phyloP scores from a whole-genome alignment of 2,113 vertebrate genomes.

The Etheostoma spectabile region DNA sequence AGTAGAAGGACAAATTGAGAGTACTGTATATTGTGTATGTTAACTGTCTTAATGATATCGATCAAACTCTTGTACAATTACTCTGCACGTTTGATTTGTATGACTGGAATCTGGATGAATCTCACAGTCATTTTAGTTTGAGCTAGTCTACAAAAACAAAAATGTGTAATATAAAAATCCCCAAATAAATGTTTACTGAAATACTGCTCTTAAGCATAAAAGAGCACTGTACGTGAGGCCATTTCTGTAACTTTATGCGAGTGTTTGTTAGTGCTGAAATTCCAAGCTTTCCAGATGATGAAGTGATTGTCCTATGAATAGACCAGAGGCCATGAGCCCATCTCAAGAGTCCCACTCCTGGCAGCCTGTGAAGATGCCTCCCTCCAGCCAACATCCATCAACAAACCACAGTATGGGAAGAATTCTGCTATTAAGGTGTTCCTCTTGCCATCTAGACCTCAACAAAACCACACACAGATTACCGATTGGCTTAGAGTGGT shows the following conservation, averaged over 20 bases:
- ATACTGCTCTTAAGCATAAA: neutral
- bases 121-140: neutral
- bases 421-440: slow-evolving; percentile 78
- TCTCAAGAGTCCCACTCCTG: slow-evolving; percentile 57
- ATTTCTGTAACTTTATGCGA: slow-evolving; percentile 13
- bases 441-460: slow-evolving; percentile 55
- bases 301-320: slow-evolving; percentile 61
- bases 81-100: neutral
- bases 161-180: neutral
- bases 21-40: neutral
- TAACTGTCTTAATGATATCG: neutral
- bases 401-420: slow-evolving; percentile 75
- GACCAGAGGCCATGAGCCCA: slow-evolving; percentile 45
- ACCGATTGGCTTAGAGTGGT: slow-evolving; percentile 37
- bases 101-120: neutral
- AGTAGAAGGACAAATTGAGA: neutral
- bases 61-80: neutral
- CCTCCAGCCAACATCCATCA: slow-evolving; percentile 65
- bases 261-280: slow-evolving; percentile 27
- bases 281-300: slow-evolving; percentile 47
- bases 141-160: neutral
- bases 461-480: slow-evolving; percentile 72
- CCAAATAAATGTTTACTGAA: slow-evolving; percentile 10
- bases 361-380: slow-evolving; percentile 49
- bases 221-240: slow-evolving; percentile 4